Base-by-base conservation (phyloP, 2,888 invertebrate genomes). In the Pimpla rufipes region DNA sequence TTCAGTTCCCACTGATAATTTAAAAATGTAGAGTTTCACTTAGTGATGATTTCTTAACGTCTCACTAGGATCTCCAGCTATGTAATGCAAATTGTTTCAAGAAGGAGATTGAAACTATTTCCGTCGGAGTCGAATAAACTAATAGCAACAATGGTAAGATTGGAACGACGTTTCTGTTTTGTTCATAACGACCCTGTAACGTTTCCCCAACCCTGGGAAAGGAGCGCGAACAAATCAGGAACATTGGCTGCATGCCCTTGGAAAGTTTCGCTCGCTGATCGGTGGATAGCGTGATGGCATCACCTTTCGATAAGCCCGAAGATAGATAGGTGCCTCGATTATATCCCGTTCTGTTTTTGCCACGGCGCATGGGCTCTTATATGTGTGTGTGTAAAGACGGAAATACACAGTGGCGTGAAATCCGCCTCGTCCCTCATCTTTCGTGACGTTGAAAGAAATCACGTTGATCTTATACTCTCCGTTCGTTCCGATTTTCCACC, bases 281-380 rank as follows among this genome's bases (percentile, higher is more conserved):
- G 86, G 88, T 87, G 87, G 88, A 90, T 90, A 85, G 90, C 90
- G 90, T 90, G 90, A 90, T 87, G 83, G 87, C 81, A 86, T 84
- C 78, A 73, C 74, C 84, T 81, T 85, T 87, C 89, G 86, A 90
- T 89, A 88, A 88, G 88, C 88, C 87, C 85, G 86, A 81, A 81
- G 86, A 86, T 79, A 81, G 74, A 86, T 85, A 81, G 68, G 77
- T 59, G 57, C 77, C 83, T 50, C 77, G 80, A 80, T 83, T 83
- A 77, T 64, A 77, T 73, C 76, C 59, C 16, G 71, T 79, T 71
- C 45, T 66, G 42, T 55, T 21, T 75, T 47, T 55, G 42, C 42
- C 50, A 40, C 40, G 66, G 47, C 13, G 50, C 55, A 35, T 42
- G 37, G 42, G 66, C 67, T 55, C 67, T 76, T 77, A 57, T 40